Base-by-base conservation (phyloP, 1,140 invertebrate species). In the Atopsyche davidsoni region DNA sequence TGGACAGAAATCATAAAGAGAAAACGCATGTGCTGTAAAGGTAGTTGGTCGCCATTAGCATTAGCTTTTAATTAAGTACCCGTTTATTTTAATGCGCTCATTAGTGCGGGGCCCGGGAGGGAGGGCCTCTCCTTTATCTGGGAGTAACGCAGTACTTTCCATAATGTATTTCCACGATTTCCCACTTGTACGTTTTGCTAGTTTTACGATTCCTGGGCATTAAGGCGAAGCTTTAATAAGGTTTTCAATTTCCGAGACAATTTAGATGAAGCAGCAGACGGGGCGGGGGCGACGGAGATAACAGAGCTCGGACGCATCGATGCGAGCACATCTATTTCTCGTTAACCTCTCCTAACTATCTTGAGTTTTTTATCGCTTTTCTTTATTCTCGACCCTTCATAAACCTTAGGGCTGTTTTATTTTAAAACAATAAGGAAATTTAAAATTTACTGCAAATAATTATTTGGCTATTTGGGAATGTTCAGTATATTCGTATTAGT, bases 241-340 rank as follows among this genome's bases (percentile, higher is more conserved):
- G 46, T 47, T 50, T 55, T 55, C 53, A 55, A 55, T 55, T 55
- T 55, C 46, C 53, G 28, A 43, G 41, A 39, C 45, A 47, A 35
- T 47, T 47, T 28, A 25, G 35, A 19, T 17, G 16, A 25, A 35
- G 36, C n/a, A 34, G 16, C 32, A 34, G 32, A 34, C 4, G 11
- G n/a, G 11, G 32, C 32, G 32, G n/a, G 32, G 16, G 3, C n/a
- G 11, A n/a, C 32, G 3, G 16, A 16, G 32, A 4, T 34, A 16
- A 34, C 32, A 16, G 16, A 34, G 16, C 16, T 34, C 32, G 2
- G 32, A 34, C n/a, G 32, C 32, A 16, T 11, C 16, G n/a, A 16
- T 34, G 32, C 32, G 11, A 16, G 16, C n/a, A n/a, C n/a, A n/a
- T n/a, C n/a, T n/a, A n/a, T n/a, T n/a, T n/a, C n/a, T n/a, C n/a